Evolutionary conservation across 2,888 invertebrate species (phyloP).

Genomic region (Leucania comma): DNA sequence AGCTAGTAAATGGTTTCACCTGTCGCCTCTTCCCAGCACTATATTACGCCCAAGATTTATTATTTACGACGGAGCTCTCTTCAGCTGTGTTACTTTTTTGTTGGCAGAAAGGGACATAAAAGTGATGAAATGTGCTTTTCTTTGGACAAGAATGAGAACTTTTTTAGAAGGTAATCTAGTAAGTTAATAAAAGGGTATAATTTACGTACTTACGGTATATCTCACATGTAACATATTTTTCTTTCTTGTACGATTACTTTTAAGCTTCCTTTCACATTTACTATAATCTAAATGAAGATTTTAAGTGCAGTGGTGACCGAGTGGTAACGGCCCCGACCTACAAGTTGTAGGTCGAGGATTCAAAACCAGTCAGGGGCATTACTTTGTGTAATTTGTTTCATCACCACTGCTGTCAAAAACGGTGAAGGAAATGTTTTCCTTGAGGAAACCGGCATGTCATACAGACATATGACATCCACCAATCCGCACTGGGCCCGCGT

Average conservation of each 20-base stretch:
- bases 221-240: neutral
- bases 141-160: constrained; percentile 2
- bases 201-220: neutral
- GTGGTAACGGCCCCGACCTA: too few species aligned
- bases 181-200: constrained; percentile 9
- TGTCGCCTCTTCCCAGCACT: constrained; percentile 24
- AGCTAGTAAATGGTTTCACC: constrained; percentile 31
- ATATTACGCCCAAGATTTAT: constrained; percentile 46
- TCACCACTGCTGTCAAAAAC: too few species aligned
- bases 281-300: too few species aligned
- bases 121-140: constrained; percentile 1
- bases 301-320: too few species aligned
- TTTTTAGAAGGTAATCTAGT: constrained; percentile 3
- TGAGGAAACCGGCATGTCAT: too few species aligned
- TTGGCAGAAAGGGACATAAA: constrained; percentile 22
- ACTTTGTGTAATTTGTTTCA: too few species aligned
- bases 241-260: neutral
- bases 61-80: constrained; percentile 46
- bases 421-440: too few species aligned
- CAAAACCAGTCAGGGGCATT: too few species aligned
- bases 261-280: neutral
- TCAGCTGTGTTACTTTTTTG: constrained; percentile 15
- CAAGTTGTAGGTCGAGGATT: too few species aligned
- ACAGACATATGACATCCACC: too few species aligned
- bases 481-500: too few species aligned